Base-by-base conservation (phyloP, 1,140 invertebrate genomes). In the Batillaria attramentaria region DNA sequence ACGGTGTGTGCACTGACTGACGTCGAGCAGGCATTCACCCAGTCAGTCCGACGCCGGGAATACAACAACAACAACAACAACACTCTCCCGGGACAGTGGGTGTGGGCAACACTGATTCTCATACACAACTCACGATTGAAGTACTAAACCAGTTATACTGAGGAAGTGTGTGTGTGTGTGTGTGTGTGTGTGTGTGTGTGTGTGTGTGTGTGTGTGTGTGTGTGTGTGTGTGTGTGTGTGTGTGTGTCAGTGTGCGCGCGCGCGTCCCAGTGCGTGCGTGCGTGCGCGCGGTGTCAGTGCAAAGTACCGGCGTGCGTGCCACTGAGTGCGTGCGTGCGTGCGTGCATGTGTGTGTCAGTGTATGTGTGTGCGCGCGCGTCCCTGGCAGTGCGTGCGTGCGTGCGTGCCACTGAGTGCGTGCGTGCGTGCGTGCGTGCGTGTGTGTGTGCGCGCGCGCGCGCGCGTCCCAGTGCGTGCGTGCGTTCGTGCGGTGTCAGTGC, bases 121-220 rank as follows among this genome's bases (percentile, higher is more conserved):
- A 16, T 54, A n/a, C 46, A 54, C n/a, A n/a, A 54, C 16, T n/a
- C 16, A 54, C 46, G 46, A n/a, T n/a, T 2, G 46, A 54, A 54
- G 46, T 16, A 54, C 1, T 16, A 54, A 54, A 18, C 46, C 16
- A n/a, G 46, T 18, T 18, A 18, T 54, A 54, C 46, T n/a, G 2
- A 54, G n/a, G n/a, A 54, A 54, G n/a, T 62, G 33, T 62, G 57
- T 62, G 57, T 62, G 57, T 62, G 57, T 1, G 57, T 62, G 57
- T 62, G 57, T 62, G 57, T n/a, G 57, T 0, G 57, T n/a, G 8
- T n/a, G 57, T 2, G 57, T n/a, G 57, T 62, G 57, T 31, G 57
- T 62, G 57, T 31, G 57, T 62, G 57, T n/a, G 57, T 62, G 57
- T 62, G 57, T 62, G 57, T 62, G 57, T 62, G 57, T 62, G 57